These are phyloP conservation scores for Hypolimnas misippus DNA, from an alignment of 2,888 invertebrate species.

Conservation along the genomic window DNA sequence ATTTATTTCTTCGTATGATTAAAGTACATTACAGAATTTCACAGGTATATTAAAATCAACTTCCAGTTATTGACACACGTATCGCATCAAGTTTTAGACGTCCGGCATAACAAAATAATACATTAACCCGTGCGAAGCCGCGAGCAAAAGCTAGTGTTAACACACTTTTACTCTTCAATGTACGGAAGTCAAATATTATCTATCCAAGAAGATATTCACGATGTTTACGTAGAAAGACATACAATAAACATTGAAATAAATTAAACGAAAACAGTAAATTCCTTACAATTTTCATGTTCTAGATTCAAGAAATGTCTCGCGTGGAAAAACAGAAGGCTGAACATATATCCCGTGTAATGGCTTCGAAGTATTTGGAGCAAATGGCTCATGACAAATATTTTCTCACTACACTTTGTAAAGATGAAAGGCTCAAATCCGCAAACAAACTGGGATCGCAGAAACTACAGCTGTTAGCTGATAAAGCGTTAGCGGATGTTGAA, in stretches of 20 bases:
- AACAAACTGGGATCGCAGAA: conserved; percentile 69
- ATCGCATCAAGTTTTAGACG: too few species aligned
- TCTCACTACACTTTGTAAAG: conserved; percentile 68
- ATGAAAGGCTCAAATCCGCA: conserved; percentile 71
- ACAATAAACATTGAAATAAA: neutral
- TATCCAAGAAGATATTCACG: neutral
- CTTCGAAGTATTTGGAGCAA: conserved; percentile 76
- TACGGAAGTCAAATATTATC: too few species aligned
- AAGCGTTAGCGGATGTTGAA: conserved; percentile 68
- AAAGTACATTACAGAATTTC: too few species aligned
- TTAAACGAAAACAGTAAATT: conserved; percentile 13
- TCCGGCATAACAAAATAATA: too few species aligned
- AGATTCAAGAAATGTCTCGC: conserved; percentile 72
- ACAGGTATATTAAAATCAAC: too few species aligned
- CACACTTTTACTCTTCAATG: too few species aligned
- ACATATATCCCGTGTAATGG: conserved; percentile 73
- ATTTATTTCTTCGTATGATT: neutral
- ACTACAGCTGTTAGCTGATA: conserved; percentile 65
- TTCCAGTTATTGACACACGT: too few species aligned
- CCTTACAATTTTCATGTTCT: conserved; percentile 11
- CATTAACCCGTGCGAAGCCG: too few species aligned
- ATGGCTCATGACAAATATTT: conserved; percentile 81
- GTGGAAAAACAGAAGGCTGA: conserved; percentile 68
- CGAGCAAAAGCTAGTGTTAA: too few species aligned
- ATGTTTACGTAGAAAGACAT: conserved; percentile 4